A percentile compares a stretch with the other conserved stretches of the same genome.
Conservation (phyloP, 2,888 invertebrate species). For the Calliphora vomitoria region DNA sequence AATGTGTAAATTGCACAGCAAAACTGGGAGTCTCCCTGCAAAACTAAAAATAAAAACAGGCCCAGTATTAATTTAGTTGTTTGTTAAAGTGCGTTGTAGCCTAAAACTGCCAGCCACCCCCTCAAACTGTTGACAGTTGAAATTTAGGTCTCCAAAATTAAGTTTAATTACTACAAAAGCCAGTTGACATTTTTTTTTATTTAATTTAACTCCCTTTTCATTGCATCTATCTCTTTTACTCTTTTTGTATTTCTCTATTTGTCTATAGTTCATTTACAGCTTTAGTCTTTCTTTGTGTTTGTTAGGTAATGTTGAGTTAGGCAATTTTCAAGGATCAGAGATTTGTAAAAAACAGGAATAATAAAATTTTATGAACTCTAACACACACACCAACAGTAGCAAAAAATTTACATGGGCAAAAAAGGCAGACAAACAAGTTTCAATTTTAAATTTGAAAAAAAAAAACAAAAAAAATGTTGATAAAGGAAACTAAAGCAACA, state of each 20-base stretch:
- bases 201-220: neutral
- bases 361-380: constrained; percentile 41
- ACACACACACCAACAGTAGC: neutral
- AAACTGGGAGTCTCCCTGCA: neutral
- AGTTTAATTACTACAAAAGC: constrained; percentile 30
- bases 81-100: constrained; percentile 9
- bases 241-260: constrained; percentile 1
- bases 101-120: neutral
- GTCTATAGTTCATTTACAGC: neutral
- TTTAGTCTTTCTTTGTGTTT: neutral
- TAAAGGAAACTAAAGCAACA: neutral
- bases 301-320: constrained; percentile 8
- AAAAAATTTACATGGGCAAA: neutral
- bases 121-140: neutral
- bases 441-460: neutral
- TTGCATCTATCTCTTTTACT: neutral
- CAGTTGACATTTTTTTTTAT: constrained; percentile 2
- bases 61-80: constrained; percentile 26
- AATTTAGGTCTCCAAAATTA: neutral
- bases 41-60: neutral
- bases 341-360: constrained; percentile 12
- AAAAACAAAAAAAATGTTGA: too few species aligned
- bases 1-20: neutral
- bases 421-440: neutral
- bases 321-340: constrained; percentile 39